Evolutionary conservation across 2,797 vertebrate species (phyloP), one percentile per base, ranked within the genome.

Genomic region (Anguilla megastoma): DNA sequence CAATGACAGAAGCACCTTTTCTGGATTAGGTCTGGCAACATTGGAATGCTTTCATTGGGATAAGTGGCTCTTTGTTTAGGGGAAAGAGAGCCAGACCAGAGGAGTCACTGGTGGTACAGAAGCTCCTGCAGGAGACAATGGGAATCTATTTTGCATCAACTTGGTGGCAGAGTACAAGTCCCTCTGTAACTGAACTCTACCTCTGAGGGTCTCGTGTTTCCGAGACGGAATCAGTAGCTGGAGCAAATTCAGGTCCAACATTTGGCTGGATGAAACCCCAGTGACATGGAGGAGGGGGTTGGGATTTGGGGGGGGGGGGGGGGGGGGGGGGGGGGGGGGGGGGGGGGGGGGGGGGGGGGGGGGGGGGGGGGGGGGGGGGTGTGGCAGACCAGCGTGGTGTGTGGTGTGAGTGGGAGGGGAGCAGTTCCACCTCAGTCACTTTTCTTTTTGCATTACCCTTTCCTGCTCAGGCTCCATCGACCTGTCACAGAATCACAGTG

Each of bases 401-500:
- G 82, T n/a, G 66, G 87, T 80, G 88, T 85, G 87, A 33, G 60
- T 84, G 93, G 92, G 79, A 88, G 85, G 80, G 94, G 92, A 93
- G 93, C 91, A 94, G 93, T 92, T 91, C 94, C 94, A 95, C 91
- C 93, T 93, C 93, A 93, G 92, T 94, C 90, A 71, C 88, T 93
- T 91, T 94, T 94, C 94, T 94, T 90, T 93, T 93, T 95, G 92
- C 95, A 96, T 96, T 97, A 96, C 95, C 95, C 92, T 93, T 94
- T 95, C 93, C 87, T 96, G 93, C 95, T 95, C 92, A 92, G 93
- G 92, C 96, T 96, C 96, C 96, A 96, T 96, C 95, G 96, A 96
- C 96, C 96, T 97, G 96, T 97, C 96, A 97, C 94, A 97, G 95
- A 92, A 96, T 97, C 97, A 97, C 93, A 90, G 93, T 97, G 97